phyloP scores from a whole-genome alignment of 1,140 invertebrate species.

The Oncopeltus fasciatus region DNA sequence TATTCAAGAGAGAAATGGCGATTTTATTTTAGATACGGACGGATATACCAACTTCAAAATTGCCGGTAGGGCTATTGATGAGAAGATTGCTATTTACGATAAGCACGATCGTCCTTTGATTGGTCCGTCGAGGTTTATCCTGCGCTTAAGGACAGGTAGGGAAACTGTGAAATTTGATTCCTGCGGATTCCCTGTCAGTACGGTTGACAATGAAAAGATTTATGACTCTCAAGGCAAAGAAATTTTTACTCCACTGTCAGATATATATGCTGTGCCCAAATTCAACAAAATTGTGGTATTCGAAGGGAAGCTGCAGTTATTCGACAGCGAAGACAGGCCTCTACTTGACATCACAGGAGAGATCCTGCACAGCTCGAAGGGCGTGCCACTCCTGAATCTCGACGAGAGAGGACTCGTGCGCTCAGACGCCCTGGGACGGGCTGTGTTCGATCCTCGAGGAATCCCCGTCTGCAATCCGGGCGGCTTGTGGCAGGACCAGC shows the following conservation, averaged over 20 bases:
- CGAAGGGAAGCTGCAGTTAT: not conserved
- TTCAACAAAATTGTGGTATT: not conserved
- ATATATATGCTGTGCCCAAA: not conserved
- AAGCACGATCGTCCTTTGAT: not conserved
- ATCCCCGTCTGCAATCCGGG: not conserved
- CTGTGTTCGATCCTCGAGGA: not conserved
- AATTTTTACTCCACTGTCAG: not conserved
- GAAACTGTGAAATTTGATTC: not conserved
- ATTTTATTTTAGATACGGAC: not conserved
- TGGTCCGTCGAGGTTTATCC: not conserved
- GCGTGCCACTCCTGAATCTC: not conserved
- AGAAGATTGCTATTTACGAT: not conserved
- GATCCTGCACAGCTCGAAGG: not conserved
- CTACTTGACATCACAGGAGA: not conserved
- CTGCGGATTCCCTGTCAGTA: not conserved
- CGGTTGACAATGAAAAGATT: not conserved
- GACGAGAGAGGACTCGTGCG: not conserved
- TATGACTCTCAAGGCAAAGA: not conserved
- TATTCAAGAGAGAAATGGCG: not conserved
- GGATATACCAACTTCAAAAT: not conserved
- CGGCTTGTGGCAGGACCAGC: not conserved
- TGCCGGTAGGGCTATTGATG: not conserved
- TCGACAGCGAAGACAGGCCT: not conserved
- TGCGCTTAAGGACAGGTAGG: not conserved
- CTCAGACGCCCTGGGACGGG: not conserved